phyloP scores from a whole-genome alignment of 1,140 invertebrate species.

The Wiebesia pumilae region DNA sequence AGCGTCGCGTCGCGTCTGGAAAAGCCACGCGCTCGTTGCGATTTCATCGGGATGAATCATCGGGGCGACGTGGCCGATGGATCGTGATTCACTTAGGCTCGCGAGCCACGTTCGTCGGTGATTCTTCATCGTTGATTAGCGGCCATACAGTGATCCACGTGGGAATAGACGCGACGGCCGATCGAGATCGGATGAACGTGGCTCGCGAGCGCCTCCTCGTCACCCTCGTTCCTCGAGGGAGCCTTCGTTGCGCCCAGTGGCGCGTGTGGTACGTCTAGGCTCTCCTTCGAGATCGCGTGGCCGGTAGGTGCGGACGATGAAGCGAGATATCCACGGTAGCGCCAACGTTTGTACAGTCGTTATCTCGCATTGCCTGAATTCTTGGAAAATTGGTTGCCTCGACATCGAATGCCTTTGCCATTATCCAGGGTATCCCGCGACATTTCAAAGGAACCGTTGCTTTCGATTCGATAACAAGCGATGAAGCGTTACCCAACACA shows the following conservation, averaged over 20 bases:
- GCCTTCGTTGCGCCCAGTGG: not conserved
- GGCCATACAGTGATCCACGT: no score
- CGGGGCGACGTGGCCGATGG: not conserved
- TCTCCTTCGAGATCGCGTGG: not conserved
- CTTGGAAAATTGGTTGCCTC: not conserved
- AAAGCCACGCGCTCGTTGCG: not conserved
- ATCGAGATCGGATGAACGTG: not conserved
- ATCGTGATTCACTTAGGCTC: constrained; percentile 8
- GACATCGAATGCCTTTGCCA: not conserved
- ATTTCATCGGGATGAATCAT: not conserved
- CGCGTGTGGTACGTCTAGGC: no score
- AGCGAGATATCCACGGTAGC: not conserved
- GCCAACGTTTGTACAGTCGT: not conserved
- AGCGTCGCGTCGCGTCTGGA: not conserved
- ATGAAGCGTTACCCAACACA: not conserved
- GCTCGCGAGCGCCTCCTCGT: not conserved
- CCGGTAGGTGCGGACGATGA: not conserved
- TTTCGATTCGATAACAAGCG: not conserved
- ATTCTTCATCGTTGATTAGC: not conserved
- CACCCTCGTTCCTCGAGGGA: not conserved
- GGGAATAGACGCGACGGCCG: not conserved
- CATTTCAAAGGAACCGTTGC: not conserved
- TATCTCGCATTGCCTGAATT: not conserved
- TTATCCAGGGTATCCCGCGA: not conserved
- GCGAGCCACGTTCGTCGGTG: not conserved